A percentile compares a stretch with the other conserved stretches of the same genome.
These are phyloP conservation scores for Petrocephalus zakoni DNA, from an alignment of 2,113 vertebrate genomes.

Conservation along the genomic window DNA sequence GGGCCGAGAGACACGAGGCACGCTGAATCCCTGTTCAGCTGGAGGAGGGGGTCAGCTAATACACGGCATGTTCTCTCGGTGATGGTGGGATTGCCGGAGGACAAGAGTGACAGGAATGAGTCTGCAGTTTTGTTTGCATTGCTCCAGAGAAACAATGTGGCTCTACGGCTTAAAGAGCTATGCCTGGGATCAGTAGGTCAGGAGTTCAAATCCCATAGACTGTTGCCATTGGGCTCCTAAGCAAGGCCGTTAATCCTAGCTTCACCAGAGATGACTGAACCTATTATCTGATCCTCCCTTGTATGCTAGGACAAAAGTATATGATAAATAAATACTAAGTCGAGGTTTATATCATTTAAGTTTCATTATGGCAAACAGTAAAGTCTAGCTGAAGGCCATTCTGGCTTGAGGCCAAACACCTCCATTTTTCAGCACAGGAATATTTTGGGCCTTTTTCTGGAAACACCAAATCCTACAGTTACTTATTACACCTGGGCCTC, in stretches of 20 bases:
- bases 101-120: background rate
- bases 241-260: background rate
- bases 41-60: background rate
- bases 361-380: background rate
- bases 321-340: background rate
- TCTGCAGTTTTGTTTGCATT: background rate
- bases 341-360: background rate
- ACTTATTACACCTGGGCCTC: background rate
- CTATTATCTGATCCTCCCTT: background rate
- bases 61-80: background rate
- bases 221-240: background rate
- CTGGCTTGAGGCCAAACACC: background rate
- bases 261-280: background rate
- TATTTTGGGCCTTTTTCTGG: background rate
- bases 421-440: background rate
- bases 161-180: background rate
- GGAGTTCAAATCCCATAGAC: background rate
- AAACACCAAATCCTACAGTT: background rate
- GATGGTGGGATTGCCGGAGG: background rate
- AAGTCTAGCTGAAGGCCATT: background rate
- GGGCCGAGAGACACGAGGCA: background rate
- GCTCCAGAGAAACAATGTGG: background rate
- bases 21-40: too few species aligned
- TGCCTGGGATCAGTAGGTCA: background rate
- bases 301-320: background rate